phyloP scores from a whole-genome alignment of 2,113 vertebrate species.

The Nicator chloris region DNA sequence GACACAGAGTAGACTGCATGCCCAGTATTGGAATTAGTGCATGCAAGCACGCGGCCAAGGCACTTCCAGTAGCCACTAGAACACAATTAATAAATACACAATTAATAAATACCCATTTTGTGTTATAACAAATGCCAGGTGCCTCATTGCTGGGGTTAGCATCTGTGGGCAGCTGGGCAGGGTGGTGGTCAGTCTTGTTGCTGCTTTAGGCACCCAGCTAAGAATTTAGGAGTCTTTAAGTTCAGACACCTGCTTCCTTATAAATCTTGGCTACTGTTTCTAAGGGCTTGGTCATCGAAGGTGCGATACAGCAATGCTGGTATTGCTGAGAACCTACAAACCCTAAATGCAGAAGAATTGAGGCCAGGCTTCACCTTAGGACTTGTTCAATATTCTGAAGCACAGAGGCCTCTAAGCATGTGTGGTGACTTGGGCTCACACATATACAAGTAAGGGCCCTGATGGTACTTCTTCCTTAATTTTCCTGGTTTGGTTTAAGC shows the following conservation, averaged over 20 bases:
- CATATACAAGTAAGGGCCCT: not conserved
- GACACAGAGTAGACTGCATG: constrained; percentile 58
- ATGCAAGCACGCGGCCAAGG: not conserved
- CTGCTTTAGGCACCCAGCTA: not conserved
- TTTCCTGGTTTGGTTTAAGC: constrained; percentile 73
- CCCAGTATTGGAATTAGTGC: not conserved
- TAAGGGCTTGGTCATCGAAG: constrained; percentile 33
- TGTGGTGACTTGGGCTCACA: not conserved
- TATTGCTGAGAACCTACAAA: constrained; percentile 30
- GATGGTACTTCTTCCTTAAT: constrained; percentile 67
- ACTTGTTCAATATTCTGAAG: not conserved
- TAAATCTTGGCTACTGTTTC: not conserved
- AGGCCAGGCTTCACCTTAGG: not conserved
- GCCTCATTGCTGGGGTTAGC: constrained; percentile 23
- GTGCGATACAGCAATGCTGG: not conserved
- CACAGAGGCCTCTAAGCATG: not conserved
- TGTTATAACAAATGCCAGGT: constrained; percentile 14
- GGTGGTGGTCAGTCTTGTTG: not conserved
- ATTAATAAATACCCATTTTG: not conserved
- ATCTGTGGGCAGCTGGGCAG: not conserved
- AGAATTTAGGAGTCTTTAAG: not conserved
- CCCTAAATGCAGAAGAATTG: not conserved
- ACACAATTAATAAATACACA: not conserved
- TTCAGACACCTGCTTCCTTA: not conserved
- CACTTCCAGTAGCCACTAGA: not conserved